Percentiles rank a stretch among this genome's conserved stretches.
These are phyloP conservation scores for Escarpia spicata DNA, from an alignment of 2,888 invertebrate genomes.

Conservation along the genomic window DNA sequence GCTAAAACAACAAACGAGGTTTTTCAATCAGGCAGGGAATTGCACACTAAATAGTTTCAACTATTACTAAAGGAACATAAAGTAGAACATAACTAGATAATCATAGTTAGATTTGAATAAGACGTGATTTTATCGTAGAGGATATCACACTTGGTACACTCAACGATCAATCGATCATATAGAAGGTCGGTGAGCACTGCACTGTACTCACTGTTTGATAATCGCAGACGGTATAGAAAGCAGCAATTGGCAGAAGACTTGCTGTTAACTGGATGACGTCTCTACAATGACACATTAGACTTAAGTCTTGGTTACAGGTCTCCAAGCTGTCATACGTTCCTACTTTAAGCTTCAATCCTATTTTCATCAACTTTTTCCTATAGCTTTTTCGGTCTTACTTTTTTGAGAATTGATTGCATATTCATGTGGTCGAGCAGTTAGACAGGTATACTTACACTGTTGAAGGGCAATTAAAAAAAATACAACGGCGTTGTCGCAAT, in stretches of 20 bases:
- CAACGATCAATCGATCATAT: neutral
- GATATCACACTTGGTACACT: neutral
- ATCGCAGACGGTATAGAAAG: slow-evolving; percentile 17
- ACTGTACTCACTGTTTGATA: slow-evolving; percentile 18
- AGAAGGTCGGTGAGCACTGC: neutral
- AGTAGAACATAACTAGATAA: too few relatives aligned
- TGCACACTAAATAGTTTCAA: too few relatives aligned
- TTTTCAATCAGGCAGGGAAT: too few relatives aligned
- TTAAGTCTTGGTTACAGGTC: neutral
- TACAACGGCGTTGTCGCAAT: too few relatives aligned
- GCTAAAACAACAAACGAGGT: too few relatives aligned
- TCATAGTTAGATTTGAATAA: too few relatives aligned
- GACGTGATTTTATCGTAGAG: neutral
- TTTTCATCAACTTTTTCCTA: neutral
- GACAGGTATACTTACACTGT: too few relatives aligned
- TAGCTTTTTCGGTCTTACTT: neutral
- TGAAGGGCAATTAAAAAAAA: too few relatives aligned
- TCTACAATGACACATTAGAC: neutral
- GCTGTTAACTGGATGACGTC: slow-evolving; percentile 18
- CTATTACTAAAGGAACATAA: too few relatives aligned
- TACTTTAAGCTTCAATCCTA: neutral
- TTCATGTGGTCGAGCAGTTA: too few relatives aligned
- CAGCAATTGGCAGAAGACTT: slow-evolving; percentile 18
- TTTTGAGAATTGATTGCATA: too few relatives aligned
- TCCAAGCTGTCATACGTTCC: neutral